Evolutionary conservation across 2,113 vertebrate species (phyloP).

Genomic region (Microtus pennsylvanicus): DNA sequence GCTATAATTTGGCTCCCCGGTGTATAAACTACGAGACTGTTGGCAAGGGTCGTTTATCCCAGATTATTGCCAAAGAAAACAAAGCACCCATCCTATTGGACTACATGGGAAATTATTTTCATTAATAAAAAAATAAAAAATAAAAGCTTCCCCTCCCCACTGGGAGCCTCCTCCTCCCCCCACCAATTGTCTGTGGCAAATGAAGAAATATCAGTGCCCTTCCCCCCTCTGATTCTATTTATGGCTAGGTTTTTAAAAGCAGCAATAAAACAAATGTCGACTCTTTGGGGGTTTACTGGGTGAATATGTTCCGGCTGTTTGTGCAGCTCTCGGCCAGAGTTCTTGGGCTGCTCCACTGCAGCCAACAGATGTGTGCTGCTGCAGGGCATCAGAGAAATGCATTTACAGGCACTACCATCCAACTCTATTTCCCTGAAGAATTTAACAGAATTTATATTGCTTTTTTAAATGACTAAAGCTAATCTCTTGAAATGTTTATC

Average conservation of each 20-base stretch:
- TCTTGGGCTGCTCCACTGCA: conserved; percentile 70
- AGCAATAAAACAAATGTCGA: conserved; percentile 79
- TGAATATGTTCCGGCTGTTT: conserved; percentile 76
- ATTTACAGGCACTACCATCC: conserved; percentile 71
- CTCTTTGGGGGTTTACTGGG: conserved; percentile 81
- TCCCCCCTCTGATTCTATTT: conserved; percentile 72
- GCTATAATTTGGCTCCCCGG: conserved; percentile 89
- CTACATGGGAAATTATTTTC: conserved; percentile 83
- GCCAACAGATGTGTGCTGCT: conserved; percentile 82
- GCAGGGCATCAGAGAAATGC: conserved; percentile 79
- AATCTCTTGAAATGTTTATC: conserved; percentile 61
- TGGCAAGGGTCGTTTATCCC: conserved; percentile 88
- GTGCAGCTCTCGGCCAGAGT: conserved; percentile 70
- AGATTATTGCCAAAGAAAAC: conserved; percentile 87
- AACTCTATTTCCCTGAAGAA: conserved; percentile 74
- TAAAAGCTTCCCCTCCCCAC: conserved; percentile 80
- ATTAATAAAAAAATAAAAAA: conserved; percentile 89
- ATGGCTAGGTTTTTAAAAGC: conserved; percentile 81
- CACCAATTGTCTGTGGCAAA: conserved; percentile 78
- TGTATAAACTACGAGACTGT: conserved; percentile 86
- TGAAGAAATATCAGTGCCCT: conserved; percentile 72
- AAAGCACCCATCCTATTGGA: conserved; percentile 85
- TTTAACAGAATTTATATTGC: conserved; percentile 62
- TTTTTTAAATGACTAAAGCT: conserved; percentile 72
- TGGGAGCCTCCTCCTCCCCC: conserved; percentile 65